Evolutionary conservation across 35 echinoderm and acorn worm genomes (phyloP).

Genomic region (Diadema setosum): DNA sequence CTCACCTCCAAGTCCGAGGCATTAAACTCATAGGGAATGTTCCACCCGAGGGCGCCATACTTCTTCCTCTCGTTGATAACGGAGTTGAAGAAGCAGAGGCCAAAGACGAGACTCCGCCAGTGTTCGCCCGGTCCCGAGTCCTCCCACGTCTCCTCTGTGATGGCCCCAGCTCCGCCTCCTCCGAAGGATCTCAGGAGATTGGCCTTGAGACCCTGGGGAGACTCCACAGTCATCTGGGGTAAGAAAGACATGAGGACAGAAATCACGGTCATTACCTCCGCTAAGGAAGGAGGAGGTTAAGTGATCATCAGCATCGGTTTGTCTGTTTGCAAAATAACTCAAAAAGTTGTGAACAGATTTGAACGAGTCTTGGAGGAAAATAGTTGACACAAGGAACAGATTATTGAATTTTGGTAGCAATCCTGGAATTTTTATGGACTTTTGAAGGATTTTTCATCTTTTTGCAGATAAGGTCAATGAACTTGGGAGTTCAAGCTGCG

Average conservation of each 20-base stretch:
- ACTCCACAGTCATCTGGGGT: slow-evolving; percentile 93
- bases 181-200: slow-evolving; percentile 80
- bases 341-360: no score
- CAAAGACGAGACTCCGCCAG: slow-evolving; percentile 94
- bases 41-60: slow-evolving; percentile 92
- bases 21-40: slow-evolving; percentile 94
- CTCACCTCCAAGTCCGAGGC: slow-evolving; percentile 91
- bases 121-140: slow-evolving; percentile 48
- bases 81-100: slow-evolving; percentile 97
- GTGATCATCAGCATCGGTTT: no score
- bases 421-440: no score
- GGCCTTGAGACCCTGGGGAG: slow-evolving; percentile 92
- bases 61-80: slow-evolving; percentile 97
- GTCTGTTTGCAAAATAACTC: no score
- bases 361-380: no score
- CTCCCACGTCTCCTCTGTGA: slow-evolving; percentile 90
- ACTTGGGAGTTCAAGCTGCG: no score
- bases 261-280: slow-evolving; percentile 59
- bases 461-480: no score
- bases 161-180: slow-evolving; percentile 47
- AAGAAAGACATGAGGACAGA: neutral
- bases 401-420: no score
- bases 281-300: slow-evolving; percentile 82
- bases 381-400: no score
- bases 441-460: no score